Conservation (phyloP, 2,797 vertebrate genomes). For the Trachops cirrhosus region DNA sequence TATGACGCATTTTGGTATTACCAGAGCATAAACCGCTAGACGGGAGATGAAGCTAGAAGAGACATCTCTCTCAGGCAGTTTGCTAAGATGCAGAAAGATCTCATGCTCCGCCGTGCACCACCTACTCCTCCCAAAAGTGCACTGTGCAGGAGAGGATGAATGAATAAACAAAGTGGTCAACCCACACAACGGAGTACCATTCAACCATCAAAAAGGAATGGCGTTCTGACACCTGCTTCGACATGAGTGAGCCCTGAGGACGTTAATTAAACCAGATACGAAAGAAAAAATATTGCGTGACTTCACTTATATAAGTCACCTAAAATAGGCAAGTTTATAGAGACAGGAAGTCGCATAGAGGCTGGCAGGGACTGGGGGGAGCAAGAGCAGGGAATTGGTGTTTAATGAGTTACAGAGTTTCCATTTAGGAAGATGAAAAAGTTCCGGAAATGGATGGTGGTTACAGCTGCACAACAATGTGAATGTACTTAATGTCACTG, state of each 20-base stretch:
- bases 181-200: rapidly evolving
- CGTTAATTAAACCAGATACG: rapidly evolving
- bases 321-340: rapidly evolving
- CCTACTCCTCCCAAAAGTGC: not conserved
- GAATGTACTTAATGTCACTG: rapidly evolving
- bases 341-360: not conserved
- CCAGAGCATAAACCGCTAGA: not conserved
- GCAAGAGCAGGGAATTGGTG: rapidly evolving
- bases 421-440: not conserved
- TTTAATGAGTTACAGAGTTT: not conserved
- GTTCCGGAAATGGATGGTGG: not conserved
- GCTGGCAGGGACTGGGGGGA: not conserved
- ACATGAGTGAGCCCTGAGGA: too few species aligned
- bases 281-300: not conserved
- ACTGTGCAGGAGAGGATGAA: not conserved
- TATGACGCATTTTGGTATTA: rapidly evolving
- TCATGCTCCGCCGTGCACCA: not conserved
- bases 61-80: not conserved
- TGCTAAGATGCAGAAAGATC: not conserved
- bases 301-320: not conserved
- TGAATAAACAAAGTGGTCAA: not conserved
- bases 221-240: rapidly evolving
- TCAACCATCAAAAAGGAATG: not conserved
- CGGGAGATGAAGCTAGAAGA: not conserved
- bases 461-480: rapidly evolving